phyloP scores from a whole-genome alignment of 2,797 vertebrate species.

The Parauchenoglanis punctatus region DNA sequence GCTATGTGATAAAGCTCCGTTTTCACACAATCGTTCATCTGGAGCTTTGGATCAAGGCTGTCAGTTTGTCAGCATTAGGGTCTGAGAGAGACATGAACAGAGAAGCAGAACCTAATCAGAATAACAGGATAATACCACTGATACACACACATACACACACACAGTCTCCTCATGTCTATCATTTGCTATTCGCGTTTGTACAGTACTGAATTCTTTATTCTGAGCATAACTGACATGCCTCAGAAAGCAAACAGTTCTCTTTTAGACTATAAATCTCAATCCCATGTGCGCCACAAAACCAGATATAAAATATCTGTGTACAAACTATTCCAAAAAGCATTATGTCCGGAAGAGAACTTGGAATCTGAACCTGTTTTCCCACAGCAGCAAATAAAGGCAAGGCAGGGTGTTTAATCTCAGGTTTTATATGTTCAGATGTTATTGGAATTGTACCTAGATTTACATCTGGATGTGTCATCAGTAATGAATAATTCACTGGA shows the following conservation, averaged over 20 bases:
- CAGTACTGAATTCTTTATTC: constrained; percentile 24
- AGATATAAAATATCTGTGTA: neutral
- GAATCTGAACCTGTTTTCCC: neutral
- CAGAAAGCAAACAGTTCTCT: neutral
- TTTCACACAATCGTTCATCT: constrained; percentile 33
- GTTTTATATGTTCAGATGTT: neutral
- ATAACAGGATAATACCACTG: constrained; percentile 48
- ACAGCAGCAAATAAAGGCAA: neutral
- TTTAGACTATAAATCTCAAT: constrained; percentile 16
- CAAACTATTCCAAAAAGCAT: neutral
- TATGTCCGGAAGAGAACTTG: neutral
- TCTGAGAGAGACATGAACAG: constrained; percentile 33
- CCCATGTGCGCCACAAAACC: constrained; percentile 7
- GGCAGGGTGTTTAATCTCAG: neutral
- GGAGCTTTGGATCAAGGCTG: constrained; percentile 45
- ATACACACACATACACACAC: constrained; percentile 14
- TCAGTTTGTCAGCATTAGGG: constrained; percentile 47
- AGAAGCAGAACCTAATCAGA: constrained; percentile 45
- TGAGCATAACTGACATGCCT: constrained; percentile 28
- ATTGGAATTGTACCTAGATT: neutral
- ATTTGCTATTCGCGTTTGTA: constrained; percentile 21
- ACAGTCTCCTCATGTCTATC: constrained; percentile 23
- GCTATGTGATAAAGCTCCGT: constrained; percentile 22
- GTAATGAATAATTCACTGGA: neutral
- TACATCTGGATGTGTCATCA: neutral